Evolutionary conservation across 64 coral and sea anemone species (phyloP), one percentile per base, ranked within the genome.

Genomic region (Montipora capricornis): DNA sequence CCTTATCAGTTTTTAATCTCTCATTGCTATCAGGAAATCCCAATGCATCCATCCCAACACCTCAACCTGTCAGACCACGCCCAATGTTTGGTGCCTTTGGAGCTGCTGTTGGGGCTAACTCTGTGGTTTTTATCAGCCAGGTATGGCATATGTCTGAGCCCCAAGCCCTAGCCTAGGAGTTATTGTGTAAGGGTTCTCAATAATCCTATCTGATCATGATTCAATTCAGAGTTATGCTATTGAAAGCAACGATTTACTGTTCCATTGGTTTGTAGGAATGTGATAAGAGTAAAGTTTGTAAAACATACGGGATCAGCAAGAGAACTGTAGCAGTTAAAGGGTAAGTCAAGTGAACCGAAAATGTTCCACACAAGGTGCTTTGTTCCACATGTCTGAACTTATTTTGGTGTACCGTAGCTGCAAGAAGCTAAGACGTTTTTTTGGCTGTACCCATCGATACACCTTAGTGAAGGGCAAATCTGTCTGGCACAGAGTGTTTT

Each of bases 61-160:
- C 94, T 1, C 89, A 95, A 60, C 94, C 94, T 29, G 94, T 95
- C 10, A 92, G 85, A 77, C 94, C 89, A 73, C 75, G 94, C 16
- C 94, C 94, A 2, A 95, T 95, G 94, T 95, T 95, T 95, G 94
- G 94, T 10, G 94, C 94, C 15, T 95, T 95, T 76, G 94, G 94
- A 37, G 90, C 45, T 91, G 76, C 94, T 67, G 90, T 95, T 88
- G 94, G 94, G 19, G 22, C 75, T 4, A 95, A 95, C 76, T 95
- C 94, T 12, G 50, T 95, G 48, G 85, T 95, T 9, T 95, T 95
- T 68, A 81, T 95, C 9, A 95, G 94, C 49, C 83, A 92, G 94
- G 94, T 92, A 47, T 84, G 81, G 37, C 37, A 37, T 37, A 37
- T 37, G 37, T 37, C 37, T 37, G 53, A 57, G 53, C 53, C 53